Evolutionary conservation across 2,888 invertebrate species (phyloP).

Genomic region (Belgica antarctica): DNA sequence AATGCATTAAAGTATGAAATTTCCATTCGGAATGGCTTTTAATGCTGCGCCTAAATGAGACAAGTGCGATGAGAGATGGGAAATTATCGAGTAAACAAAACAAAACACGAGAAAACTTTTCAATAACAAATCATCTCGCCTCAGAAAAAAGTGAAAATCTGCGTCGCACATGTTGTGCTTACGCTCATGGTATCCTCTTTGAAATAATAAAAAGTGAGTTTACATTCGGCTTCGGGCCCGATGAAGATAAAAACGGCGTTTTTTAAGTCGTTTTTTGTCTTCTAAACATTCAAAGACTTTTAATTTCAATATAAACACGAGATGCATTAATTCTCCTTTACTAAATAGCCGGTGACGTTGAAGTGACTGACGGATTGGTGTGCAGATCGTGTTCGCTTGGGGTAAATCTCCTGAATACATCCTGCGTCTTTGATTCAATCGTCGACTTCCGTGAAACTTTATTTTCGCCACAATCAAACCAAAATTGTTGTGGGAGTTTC

Average conservation of each 20-base stretch:
- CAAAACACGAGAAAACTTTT: too few species aligned
- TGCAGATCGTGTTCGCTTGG: not conserved
- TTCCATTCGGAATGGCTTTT: not conserved
- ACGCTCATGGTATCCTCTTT: constrained; percentile 36
- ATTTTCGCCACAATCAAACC: constrained; percentile 8
- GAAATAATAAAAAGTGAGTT: constrained; percentile 32
- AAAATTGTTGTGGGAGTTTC: constrained; percentile 22
- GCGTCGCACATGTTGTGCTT: constrained; percentile 34
- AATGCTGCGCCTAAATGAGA: constrained; percentile 20
- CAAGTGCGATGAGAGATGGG: constrained; percentile 42
- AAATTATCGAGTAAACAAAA: constrained; percentile 35
- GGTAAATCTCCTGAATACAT: constrained; percentile 23
- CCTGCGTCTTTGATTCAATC: not conserved
- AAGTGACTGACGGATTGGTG: constrained; percentile 10
- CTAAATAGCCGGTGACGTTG: constrained; percentile 18
- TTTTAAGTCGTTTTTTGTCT: constrained; percentile 12
- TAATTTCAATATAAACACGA: constrained; percentile 14
- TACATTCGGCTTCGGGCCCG: constrained; percentile 10
- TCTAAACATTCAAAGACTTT: constrained; percentile 15
- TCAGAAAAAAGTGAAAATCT: constrained; percentile 36
- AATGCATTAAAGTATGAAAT: constrained; percentile 19
- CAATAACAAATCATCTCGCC: constrained; percentile 9
- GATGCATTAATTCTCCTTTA: constrained; percentile 16
- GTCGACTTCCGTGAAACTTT: not conserved
- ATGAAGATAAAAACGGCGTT: constrained; percentile 21